A percentile compares a stretch with the other conserved stretches of the same genome.
These are phyloP conservation scores for Drosophila auraria DNA, from an alignment of 1,140 invertebrate species.

Conservation along the genomic window DNA sequence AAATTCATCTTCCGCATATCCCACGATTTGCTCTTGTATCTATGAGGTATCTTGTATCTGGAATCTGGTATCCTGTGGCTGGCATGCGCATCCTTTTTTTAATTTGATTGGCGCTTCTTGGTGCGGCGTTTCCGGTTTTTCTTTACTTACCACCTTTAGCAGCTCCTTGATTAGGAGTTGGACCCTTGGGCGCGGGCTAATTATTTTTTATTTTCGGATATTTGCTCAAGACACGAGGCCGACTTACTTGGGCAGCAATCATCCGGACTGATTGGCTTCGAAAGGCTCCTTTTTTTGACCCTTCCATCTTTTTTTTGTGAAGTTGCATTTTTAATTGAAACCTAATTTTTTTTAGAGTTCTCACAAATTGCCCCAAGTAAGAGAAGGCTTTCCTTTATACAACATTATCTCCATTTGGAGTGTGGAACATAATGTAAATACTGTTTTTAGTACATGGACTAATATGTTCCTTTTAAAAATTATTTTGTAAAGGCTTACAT, in stretches of 20 bases:
- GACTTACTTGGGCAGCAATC: slow-evolving; percentile 6
- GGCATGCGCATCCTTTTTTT: slow-evolving; percentile 42
- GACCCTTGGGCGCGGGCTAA: slow-evolving; percentile 38
- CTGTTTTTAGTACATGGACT: no score
- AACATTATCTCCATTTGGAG: not conserved
- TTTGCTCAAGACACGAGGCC: slow-evolving; percentile 51
- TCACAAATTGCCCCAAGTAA: not conserved
- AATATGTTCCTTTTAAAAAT: no score
- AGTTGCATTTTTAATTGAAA: slow-evolving; percentile 39
- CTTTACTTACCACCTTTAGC: slow-evolving; percentile 52
- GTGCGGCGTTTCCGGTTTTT: slow-evolving; percentile 62
- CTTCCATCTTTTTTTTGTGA: not conserved
- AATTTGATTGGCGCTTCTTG: slow-evolving; percentile 74
- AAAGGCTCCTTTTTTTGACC: not conserved
- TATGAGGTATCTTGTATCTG: slow-evolving; percentile 31
- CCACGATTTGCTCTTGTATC: slow-evolving; percentile 53
- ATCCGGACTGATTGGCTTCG: not conserved
- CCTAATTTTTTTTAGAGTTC: slow-evolving; percentile 29
- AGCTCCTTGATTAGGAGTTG: slow-evolving; percentile 55
- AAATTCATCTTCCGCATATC: slow-evolving; percentile 79
- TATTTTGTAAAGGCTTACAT: no score
- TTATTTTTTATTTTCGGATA: slow-evolving; percentile 68
- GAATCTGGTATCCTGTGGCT: slow-evolving; percentile 19
- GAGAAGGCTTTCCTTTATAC: not conserved
- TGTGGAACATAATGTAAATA: not conserved